Percentiles rank a stretch among this genome's conserved stretches.
phyloP scores from a whole-genome alignment of 2,888 invertebrate species.

The Timema podura region DNA sequence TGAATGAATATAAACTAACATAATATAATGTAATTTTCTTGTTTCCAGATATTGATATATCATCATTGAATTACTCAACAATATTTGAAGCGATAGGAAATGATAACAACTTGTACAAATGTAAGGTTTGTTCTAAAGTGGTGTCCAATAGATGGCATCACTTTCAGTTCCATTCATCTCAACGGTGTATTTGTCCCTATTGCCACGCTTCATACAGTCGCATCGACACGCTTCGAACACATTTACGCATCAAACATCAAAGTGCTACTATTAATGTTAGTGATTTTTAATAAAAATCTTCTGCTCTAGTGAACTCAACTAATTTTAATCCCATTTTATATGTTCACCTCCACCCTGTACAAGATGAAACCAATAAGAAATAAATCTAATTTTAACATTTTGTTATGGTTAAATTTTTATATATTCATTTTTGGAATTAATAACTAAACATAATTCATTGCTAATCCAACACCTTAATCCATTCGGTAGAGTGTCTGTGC shows the following conservation, averaged over 20 bases:
- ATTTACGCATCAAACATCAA: constrained; percentile 70
- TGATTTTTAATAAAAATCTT: too few species aligned
- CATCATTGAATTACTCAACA: neutral
- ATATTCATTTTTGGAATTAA: too few species aligned
- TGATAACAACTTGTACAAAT: constrained; percentile 72
- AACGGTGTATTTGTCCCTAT: constrained; percentile 73
- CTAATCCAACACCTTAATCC: too few species aligned
- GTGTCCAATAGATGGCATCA: constrained; percentile 87
- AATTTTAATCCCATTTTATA: too few species aligned
- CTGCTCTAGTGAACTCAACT: too few species aligned
- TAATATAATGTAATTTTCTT: neutral
- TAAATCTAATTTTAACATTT: too few species aligned
- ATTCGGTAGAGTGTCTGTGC: too few species aligned
- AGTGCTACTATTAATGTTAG: constrained; percentile 33
- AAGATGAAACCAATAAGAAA: too few species aligned
- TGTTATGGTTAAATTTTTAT: too few species aligned
- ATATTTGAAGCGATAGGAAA: constrained; percentile 46
- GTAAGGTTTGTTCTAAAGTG: constrained; percentile 79
- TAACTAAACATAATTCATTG: too few species aligned
- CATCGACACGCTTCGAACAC: constrained; percentile 79
- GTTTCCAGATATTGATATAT: neutral
- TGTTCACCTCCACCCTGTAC: too few species aligned
- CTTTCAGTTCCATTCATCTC: constrained; percentile 77
- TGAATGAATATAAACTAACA: too few species aligned
- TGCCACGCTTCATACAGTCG: constrained; percentile 84